These are phyloP conservation scores for Epistrophe eligans DNA, from an alignment of 2,888 invertebrate genomes.

Conservation along the genomic window DNA sequence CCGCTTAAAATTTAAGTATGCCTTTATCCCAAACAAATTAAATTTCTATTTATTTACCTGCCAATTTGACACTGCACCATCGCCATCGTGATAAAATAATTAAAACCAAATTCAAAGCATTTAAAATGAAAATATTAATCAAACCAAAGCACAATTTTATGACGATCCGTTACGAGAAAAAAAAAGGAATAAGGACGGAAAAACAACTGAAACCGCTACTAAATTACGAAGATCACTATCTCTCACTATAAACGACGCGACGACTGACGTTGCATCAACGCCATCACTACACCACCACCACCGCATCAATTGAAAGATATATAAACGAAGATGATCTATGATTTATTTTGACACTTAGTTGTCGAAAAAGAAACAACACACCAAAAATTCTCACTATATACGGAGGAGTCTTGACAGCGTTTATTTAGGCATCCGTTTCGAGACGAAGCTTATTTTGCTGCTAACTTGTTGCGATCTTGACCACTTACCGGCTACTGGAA, in stretches of 20 bases:
- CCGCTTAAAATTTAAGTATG: not conserved
- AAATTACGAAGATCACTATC: constrained; percentile 45
- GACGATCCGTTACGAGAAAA: not conserved
- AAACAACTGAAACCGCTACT: constrained; percentile 64
- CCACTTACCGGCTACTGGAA: constrained; percentile 58
- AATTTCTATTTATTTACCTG: constrained; percentile 53
- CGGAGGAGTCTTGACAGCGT: not conserved
- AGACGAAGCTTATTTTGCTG: constrained; percentile 21
- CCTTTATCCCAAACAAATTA: too few relatives aligned
- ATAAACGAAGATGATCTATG: constrained; percentile 29
- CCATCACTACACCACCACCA: not conserved
- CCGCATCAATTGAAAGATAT: too few relatives aligned
- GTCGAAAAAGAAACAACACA: constrained; percentile 43
- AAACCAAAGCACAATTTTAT: constrained; percentile 16
- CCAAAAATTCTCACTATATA: not conserved
- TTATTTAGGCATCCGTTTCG: constrained; percentile 63
- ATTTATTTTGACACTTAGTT: constrained; percentile 64
- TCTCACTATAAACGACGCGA: too few relatives aligned
- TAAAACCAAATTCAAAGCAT: not conserved
- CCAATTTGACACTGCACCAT: constrained; percentile 45
- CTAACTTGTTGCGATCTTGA: constrained; percentile 17
- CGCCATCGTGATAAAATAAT: constrained; percentile 5
- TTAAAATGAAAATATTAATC: not conserved
- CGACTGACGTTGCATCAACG: not conserved
- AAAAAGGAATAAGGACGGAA: not conserved